Evolutionary conservation across 2,113 vertebrate species (phyloP), one percentile per base, ranked within the genome.

Genomic region (Sylvilagus bachmani): DNA sequence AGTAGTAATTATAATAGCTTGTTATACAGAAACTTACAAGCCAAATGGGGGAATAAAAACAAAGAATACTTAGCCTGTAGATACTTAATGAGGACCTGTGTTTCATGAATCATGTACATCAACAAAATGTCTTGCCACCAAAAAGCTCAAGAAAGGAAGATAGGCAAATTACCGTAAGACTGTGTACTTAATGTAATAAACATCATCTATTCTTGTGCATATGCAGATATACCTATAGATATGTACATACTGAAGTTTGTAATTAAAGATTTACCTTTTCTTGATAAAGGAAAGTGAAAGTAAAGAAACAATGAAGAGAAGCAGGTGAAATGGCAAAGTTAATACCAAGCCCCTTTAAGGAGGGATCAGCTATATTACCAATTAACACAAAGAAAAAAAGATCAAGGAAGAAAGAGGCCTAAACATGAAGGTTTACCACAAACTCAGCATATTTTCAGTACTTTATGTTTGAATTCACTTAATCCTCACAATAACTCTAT

Each of bases 251-350:
- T 49, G 21, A 97, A 74, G 27, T 74, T 70, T 80, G 13, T 77
- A 92, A 77, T 85, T 71, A 93, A 86, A 80, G 11, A 80, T 58
- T 44, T 69, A 38, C 31, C 25, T 90, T 80, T 71, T 85, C 69
- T 83, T 79, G 38, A 21, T 74, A 90, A 90, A 74, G 3, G 2
- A 9, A 12, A 94, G 14, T 79, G 27, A 89, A 22, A 90, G 13
- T 62, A 87, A 92, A 89, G 70, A 92, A 96, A 86, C 22, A 82
- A 92, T 67, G 67, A 93, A 82, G 94, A n/a, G 62, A 9, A 87
- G n/a, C 49, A 25, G 31, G 1, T 82, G 64, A 94, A 88, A 90
- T 62, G 64, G 5, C 74, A 73, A 92, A 94, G 85, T 75, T 82
- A 86, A 71, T 64, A 74, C 82, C 5, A 85, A 3, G 21, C 73